phyloP scores from a whole-genome alignment of 2,113 vertebrate species.

The Perognathus longimembris region DNA sequence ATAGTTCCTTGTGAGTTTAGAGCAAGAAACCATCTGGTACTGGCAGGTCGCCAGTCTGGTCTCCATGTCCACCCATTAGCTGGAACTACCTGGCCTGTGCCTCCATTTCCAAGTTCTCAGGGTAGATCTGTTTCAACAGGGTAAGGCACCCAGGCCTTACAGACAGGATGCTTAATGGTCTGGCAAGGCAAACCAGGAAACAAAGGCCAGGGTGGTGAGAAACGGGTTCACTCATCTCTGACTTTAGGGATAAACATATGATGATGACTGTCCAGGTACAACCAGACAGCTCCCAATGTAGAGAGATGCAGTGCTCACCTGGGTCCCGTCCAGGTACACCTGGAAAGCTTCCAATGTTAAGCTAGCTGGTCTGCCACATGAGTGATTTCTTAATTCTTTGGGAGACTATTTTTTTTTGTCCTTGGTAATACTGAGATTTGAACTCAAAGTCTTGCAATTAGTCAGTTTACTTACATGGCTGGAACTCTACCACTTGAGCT shows the following conservation, averaged over 20 bases:
- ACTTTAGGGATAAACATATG: too few species aligned
- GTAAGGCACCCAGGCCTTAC: background rate
- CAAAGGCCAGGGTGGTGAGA: background rate
- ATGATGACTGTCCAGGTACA: background rate
- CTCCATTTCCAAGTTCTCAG: background rate
- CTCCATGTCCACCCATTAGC: background rate
- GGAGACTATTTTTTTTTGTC: too few species aligned
- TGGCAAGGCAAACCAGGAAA: background rate
- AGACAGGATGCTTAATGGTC: background rate
- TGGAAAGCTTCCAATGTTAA: background rate
- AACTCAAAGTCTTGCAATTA: too few species aligned
- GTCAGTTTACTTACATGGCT: too few species aligned
- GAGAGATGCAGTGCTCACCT: rapidly evolving
- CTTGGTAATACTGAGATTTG: too few species aligned
- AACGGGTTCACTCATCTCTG: background rate
- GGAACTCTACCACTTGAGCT: too few species aligned
- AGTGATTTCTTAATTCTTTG: background rate
- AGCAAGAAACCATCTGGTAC: too few species aligned
- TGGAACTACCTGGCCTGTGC: background rate
- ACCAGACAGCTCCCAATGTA: too few species aligned
- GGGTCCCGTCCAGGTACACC: rapidly evolving
- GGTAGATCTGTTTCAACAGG: background rate
- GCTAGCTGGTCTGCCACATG: background rate
- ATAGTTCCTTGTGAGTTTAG: background rate
- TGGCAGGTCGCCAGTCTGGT: too few species aligned